A percentile compares a stretch with the other conserved stretches of the same genome.
Conservation (phyloP, 2,113 vertebrate genomes). For the Nematolebias whitei region DNA sequence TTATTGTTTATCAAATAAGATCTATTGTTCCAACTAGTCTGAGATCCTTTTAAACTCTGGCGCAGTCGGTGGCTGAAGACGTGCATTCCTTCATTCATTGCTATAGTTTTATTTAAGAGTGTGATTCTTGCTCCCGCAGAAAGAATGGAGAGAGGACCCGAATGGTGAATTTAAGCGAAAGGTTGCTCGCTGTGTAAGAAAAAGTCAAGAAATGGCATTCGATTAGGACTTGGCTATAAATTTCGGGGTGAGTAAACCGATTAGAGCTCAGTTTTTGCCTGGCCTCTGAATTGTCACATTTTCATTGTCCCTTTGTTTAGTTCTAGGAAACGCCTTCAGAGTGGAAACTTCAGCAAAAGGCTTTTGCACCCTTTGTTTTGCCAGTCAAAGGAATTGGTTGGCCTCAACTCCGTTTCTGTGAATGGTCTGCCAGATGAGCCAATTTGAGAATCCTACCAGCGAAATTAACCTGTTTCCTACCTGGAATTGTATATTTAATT, state of each 20-base stretch:
- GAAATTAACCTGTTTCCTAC: constrained; percentile 76
- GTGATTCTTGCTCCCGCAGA: constrained; percentile 64
- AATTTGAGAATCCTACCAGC: constrained; percentile 76
- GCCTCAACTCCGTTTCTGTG: constrained; percentile 66
- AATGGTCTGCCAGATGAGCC: constrained; percentile 71
- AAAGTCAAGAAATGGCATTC: constrained; percentile 87
- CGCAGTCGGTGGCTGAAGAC: too few relatives aligned
- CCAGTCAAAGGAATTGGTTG: constrained; percentile 73
- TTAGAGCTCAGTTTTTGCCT: too few relatives aligned
- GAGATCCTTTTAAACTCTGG: too few relatives aligned
- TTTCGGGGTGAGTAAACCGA: constrained; percentile 70
- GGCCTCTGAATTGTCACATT: too few relatives aligned
- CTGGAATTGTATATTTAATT: constrained; percentile 84
- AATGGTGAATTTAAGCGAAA: constrained; percentile 86
- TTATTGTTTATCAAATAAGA: too few relatives aligned
- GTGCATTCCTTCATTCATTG: too few relatives aligned
- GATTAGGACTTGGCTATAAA: constrained; percentile 73
- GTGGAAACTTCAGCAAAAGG: constrained; percentile 71
- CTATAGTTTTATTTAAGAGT: not conserved
- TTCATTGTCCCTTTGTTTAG: constrained; percentile 34
- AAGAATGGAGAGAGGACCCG: constrained; percentile 87
- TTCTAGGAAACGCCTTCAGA: constrained; percentile 75
- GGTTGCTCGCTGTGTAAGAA: constrained; percentile 85
- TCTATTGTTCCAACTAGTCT: too few relatives aligned
- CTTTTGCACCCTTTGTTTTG: constrained; percentile 79